Evolutionary conservation across 2,797 vertebrate genomes (phyloP).

Genomic region (Eospalax fontanierii): DNA sequence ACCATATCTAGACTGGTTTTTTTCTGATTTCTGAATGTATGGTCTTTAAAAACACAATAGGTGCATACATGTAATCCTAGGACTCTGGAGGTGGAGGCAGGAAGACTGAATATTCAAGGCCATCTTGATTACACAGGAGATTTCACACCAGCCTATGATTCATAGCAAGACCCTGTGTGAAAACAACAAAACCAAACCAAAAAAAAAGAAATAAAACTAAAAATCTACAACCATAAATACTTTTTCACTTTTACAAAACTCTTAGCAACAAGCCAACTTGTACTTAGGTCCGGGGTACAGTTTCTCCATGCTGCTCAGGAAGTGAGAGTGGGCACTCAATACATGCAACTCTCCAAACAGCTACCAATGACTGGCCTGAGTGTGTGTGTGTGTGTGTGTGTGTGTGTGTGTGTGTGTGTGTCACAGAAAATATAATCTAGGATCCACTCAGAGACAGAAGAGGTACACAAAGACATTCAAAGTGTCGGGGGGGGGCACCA

Average conservation of each 20-base stretch:
- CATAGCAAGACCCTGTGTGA: neutral
- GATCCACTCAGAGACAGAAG: neutral
- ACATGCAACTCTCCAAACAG: neutral
- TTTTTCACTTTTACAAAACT: neutral
- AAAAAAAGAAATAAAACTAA: no score
- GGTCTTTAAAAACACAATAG: slow-evolving; percentile 48
- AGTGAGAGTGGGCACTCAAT: neutral
- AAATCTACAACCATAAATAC: neutral
- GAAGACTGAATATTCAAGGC: neutral
- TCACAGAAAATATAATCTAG: neutral
- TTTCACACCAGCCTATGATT: neutral
- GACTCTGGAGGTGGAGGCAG: neutral
- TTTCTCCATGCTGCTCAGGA: no score
- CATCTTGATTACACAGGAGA: neutral
- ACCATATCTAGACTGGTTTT: no score
- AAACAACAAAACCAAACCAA: no score
- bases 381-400: neutral
- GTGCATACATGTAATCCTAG: neutral
- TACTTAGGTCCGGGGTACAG: neutral
- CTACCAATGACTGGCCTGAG: neutral
- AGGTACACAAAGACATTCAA: neutral
- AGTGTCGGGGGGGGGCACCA: no score
- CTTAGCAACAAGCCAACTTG: neutral
- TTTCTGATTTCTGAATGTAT: slow-evolving; percentile 37
- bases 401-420: neutral